Evolutionary conservation across 2,888 invertebrate genomes (phyloP).

Genomic region (Apoda limacodes): DNA sequence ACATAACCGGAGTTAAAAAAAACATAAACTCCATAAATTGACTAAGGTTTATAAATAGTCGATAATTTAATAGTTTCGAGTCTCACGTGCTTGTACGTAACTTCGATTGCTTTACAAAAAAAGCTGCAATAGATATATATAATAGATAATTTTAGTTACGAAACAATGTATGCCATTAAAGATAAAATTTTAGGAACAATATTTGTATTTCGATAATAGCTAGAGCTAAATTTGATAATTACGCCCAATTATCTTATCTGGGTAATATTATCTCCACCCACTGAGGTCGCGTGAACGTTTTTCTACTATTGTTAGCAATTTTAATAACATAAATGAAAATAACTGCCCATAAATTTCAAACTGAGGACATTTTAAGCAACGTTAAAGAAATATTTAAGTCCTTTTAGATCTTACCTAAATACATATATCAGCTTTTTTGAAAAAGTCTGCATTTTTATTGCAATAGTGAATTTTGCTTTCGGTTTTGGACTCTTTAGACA

Average conservation of each 20-base stretch:
- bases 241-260: slow-evolving; percentile 57
- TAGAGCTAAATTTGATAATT: slow-evolving; percentile 61
- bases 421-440: too few species aligned
- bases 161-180: slow-evolving; percentile 39
- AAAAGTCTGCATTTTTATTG: too few species aligned
- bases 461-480: too few species aligned
- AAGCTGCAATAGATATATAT: slow-evolving; percentile 22
- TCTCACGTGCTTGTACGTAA: slow-evolving; percentile 30
- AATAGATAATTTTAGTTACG: slow-evolving; percentile 32
- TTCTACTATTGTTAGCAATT: too few species aligned
- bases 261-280: slow-evolving; percentile 43
- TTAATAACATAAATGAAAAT: too few species aligned
- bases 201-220: slow-evolving; percentile 56
- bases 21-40: slow-evolving; percentile 34
- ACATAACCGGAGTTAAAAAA: slow-evolving; percentile 32
- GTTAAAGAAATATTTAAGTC: too few species aligned
- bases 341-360: too few species aligned
- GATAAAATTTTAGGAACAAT: slow-evolving; percentile 47
- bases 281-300: too few species aligned
- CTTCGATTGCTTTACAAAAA: slow-evolving; percentile 19
- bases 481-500: too few species aligned
- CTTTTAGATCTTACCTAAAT: too few species aligned
- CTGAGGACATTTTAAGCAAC: too few species aligned
- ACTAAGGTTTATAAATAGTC: slow-evolving; percentile 26
- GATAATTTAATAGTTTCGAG: slow-evolving; percentile 25